Percentiles rank a stretch among this genome's conserved stretches.
Evolutionary conservation across 2,113 vertebrate genomes (phyloP).

Genomic region (Chaetodon trifascialis): DNA sequence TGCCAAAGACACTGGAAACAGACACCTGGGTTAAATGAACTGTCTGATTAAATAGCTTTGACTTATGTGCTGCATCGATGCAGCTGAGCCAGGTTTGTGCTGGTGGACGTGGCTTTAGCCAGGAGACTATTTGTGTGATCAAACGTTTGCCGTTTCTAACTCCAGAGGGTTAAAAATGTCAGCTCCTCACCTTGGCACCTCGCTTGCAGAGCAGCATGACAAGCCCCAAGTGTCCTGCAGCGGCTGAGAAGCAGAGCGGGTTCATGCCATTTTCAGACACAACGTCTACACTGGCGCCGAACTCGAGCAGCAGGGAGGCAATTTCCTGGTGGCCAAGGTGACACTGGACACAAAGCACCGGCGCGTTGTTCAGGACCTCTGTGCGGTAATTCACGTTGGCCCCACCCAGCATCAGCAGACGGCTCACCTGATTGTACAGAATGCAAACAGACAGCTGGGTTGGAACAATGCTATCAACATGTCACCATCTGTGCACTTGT

Average conservation of each 20-base stretch:
- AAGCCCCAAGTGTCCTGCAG: constrained; percentile 91
- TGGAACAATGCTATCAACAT: constrained; percentile 14
- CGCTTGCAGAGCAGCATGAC: constrained; percentile 90
- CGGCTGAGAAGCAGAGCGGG: constrained; percentile 91
- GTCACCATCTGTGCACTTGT: constrained; percentile 3
- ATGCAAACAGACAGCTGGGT: constrained; percentile 24
- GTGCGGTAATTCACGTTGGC: constrained; percentile 97
- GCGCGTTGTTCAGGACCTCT: constrained; percentile 95
- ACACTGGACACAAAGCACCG: constrained; percentile 93
- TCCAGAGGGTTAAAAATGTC: background rate
- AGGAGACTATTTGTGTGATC: background rate
- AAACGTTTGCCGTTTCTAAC: background rate
- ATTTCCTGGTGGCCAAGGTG: constrained; percentile 97
- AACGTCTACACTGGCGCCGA: constrained; percentile 90
- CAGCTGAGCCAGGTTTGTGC: background rate
- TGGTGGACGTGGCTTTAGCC: background rate
- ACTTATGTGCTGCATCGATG: background rate
- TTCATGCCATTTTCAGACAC: constrained; percentile 93
- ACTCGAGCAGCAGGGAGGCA: constrained; percentile 91
- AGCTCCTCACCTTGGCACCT: constrained; percentile 89
- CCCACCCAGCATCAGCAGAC: constrained; percentile 94
- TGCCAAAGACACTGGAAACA: background rate
- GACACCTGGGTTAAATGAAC: background rate
- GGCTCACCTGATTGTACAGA: constrained; percentile 89
- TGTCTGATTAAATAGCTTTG: constrained; percentile 5